Percentiles rank a stretch among this genome's conserved stretches.
phyloP scores from a whole-genome alignment of 1,140 invertebrate species.

The Lasioglossum albipes region DNA sequence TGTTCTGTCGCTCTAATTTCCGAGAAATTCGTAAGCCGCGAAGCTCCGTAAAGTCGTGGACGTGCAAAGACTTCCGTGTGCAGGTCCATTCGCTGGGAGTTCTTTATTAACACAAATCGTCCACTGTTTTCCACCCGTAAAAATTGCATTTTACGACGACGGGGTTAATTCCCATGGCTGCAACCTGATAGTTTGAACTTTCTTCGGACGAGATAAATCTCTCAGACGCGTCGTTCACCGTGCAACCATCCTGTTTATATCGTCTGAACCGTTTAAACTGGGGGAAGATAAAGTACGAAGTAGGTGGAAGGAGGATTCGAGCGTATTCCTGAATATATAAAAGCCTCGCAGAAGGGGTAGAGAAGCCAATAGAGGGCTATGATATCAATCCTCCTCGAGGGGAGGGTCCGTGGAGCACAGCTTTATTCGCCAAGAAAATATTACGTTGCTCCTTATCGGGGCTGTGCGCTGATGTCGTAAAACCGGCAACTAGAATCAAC shows the following conservation, averaged over 20 bases:
- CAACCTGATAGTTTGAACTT: neutral
- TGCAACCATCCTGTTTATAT: neutral
- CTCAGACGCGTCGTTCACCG: neutral
- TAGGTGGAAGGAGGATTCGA: neutral
- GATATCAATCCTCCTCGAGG: conserved; percentile 11
- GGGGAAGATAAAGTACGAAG: neutral
- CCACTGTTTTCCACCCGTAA: neutral
- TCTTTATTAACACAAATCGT: too few species aligned
- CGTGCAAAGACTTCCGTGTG: too few species aligned
- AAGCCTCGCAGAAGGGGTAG: neutral
- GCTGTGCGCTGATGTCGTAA: neutral
- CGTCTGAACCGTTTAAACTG: neutral
- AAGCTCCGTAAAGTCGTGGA: too few species aligned
- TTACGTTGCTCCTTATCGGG: neutral
- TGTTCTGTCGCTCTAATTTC: too few species aligned
- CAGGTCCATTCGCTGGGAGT: too few species aligned
- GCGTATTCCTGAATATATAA: neutral
- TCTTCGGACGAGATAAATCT: neutral
- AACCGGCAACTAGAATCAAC: conserved; percentile 15
- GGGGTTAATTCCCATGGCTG: neutral
- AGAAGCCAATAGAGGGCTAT: neutral
- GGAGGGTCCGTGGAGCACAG: neutral
- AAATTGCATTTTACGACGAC: neutral
- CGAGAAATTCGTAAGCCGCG: too few species aligned
- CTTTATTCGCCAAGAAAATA: conserved; percentile 25